Evolutionary conservation across 2,113 vertebrate genomes (phyloP), one percentile per base, ranked within the genome.

Genomic region (Pedionomus torquatus): DNA sequence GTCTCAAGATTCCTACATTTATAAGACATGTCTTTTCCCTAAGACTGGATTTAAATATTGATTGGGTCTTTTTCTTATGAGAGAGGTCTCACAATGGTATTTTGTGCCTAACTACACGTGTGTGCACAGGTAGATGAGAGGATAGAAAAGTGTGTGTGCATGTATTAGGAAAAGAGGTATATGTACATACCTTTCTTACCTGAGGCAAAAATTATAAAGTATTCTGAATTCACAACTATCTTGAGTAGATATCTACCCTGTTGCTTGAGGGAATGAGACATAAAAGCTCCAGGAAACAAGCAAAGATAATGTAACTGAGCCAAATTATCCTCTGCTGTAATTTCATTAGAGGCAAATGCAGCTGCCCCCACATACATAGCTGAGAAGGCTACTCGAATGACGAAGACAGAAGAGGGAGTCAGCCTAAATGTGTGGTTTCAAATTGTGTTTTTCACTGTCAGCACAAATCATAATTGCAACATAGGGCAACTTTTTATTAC

Each of bases 361-460:
- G 74, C 96, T 93, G 77, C 95, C 94, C 96, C 95, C 96, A 89
- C 95, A 96, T 7, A 88, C 88, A 94, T 91, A 94, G 85, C 85
- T 94, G 72, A 94, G 95, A 87, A 89, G 33, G 48, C 64, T 68
- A 7, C 61, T 89, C 79, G 43, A 96, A 78, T 94, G 79, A 95
- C 0, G 31, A 84, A 86, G 72, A 75, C 5, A 75, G 60, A 79
- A 92, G 83, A 94, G 86, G 77, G 94, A 97, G 95, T 90, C 68
- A 90, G 61, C 48, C 74, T 83, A 84, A 92, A 76, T 46, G 65
- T 65, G 92, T 72, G 95, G 76, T 83, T 96, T 96, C 61, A 71
- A 84, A 91, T 15, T 72, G 24, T 52, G 48, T 82, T 96, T 95
- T 96, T 95, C 89, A 84, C 74, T 72, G 87, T 96, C 96, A 97